These are phyloP conservation scores for Channallabes apus DNA, from an alignment of 2,797 vertebrate genomes.

Conservation along the genomic window DNA sequence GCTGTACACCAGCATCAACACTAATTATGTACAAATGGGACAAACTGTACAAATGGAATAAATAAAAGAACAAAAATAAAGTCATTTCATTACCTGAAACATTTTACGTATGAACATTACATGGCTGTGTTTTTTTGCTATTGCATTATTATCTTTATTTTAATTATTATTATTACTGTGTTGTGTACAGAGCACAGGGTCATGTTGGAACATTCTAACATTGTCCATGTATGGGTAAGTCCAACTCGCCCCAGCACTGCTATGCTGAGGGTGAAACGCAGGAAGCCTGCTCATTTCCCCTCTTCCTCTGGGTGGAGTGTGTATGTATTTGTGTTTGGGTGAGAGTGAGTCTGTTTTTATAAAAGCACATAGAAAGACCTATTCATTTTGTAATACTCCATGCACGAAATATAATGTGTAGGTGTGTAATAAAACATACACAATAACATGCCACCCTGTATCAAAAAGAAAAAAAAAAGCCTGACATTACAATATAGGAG, in stretches of 20 bases:
- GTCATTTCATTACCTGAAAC: too few relatives aligned
- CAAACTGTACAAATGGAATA: background rate
- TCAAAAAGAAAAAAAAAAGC: background rate
- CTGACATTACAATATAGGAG: background rate
- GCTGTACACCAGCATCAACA: background rate
- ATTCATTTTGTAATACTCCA: background rate
- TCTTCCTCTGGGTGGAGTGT: slow-evolving; percentile 71
- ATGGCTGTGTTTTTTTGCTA: background rate
- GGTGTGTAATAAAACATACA: slow-evolving; percentile 11
- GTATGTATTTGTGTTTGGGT: slow-evolving; percentile 12
- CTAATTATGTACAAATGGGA: background rate
- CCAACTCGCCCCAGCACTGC: slow-evolving; percentile 31
- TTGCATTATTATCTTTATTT: background rate
- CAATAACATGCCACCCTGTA: background rate
- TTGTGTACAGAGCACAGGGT: slow-evolving; percentile 8
- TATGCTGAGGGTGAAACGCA: slow-evolving; percentile 62
- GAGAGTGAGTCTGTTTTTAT: slow-evolving; percentile 8
- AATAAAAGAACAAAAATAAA: too few relatives aligned
- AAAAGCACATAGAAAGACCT: slow-evolving; percentile 12
- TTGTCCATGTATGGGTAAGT: slow-evolving; percentile 25
- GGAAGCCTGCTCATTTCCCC: slow-evolving; percentile 71
- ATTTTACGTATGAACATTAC: background rate
- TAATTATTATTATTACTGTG: background rate
- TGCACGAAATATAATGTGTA: slow-evolving; percentile 10
- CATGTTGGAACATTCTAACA: slow-evolving; percentile 16